Evolutionary conservation across 2,113 vertebrate genomes (phyloP).

Genomic region (Calidris pugnax): DNA sequence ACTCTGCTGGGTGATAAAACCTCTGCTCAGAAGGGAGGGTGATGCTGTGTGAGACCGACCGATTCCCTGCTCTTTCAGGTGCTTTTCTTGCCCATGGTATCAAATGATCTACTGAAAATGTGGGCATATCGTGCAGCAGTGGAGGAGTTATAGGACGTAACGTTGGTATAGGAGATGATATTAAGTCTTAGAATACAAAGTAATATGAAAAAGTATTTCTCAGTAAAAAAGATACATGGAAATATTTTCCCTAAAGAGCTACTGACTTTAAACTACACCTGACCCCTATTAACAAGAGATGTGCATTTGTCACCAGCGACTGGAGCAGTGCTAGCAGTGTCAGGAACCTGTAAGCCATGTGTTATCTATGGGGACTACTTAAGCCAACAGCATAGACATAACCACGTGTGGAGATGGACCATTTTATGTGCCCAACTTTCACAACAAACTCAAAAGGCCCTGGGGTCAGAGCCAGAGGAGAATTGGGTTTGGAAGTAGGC

Average conservation of each 20-base stretch:
- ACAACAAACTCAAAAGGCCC: neutral
- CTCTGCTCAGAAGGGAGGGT: neutral
- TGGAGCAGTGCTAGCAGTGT: neutral
- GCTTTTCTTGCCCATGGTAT: neutral
- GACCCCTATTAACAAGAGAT: neutral
- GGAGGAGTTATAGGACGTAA: neutral
- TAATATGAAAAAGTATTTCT: neutral
- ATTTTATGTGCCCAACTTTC: neutral
- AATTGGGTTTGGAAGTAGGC: neutral
- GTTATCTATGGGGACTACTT: neutral
- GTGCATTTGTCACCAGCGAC: neutral
- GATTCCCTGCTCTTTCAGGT: neutral
- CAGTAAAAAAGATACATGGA: neutral
- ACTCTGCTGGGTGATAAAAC: neutral
- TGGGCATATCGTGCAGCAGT: fast-evolving
- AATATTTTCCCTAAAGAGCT: neutral
- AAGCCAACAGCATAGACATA: neutral
- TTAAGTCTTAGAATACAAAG: neutral
- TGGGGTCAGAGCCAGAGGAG: neutral
- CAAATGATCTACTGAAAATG: neutral
- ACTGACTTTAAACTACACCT: neutral
- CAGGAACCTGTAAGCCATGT: neutral
- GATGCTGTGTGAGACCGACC: neutral
- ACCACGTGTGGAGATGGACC: neutral
- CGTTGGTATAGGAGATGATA: neutral